Evolutionary conservation across 1,140 invertebrate species (phyloP), one percentile per base, ranked within the genome.

Genomic region (Zophobas morio): DNA sequence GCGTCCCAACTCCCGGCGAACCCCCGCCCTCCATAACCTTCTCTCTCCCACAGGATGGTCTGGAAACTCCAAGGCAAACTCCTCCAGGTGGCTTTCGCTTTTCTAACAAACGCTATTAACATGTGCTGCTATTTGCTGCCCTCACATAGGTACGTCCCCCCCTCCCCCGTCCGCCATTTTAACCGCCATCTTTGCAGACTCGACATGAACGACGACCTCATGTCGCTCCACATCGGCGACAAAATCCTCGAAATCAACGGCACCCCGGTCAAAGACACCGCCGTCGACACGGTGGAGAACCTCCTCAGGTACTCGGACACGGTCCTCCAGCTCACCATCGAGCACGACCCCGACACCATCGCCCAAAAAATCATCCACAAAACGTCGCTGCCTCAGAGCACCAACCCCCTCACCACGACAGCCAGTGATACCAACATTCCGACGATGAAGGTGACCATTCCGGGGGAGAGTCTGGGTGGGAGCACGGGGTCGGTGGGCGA

Each of bases 241-340:
- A 89, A 92, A 84, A 96, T 98, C 76, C 87, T 98, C 60, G 96
- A 98, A 89, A 94, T 98, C 8, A 97, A 98, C 89, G 96, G 96
- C 0, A 92, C 94, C 0, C 94, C 95, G 1, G 93, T 97, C 0
- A 93, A 92, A 84, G 94, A 95, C 84, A 91, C 93, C 74, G 90
- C 93, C 0, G 89, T 95, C 53, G 91, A 94, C 78, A 93, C 92
- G 74, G 92, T 96, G 60, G 94, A 96, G 85, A 91, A 93, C 85
- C 87, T 94, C 20, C 91, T 95, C 74, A 89, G 90, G 78, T 92
- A 93, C 81, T 92, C 93, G 0, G 93, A 94, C 78, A 90, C 91
- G 75, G 90, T 92, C 77, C 86, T 96, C 70, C 86, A 95, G 90
- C 85, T 96, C 73, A 96, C 94, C 39, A 95, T 98, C 79, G 96